Conservation (phyloP, 2,888 invertebrate genomes). For the Cephus pulcher region DNA sequence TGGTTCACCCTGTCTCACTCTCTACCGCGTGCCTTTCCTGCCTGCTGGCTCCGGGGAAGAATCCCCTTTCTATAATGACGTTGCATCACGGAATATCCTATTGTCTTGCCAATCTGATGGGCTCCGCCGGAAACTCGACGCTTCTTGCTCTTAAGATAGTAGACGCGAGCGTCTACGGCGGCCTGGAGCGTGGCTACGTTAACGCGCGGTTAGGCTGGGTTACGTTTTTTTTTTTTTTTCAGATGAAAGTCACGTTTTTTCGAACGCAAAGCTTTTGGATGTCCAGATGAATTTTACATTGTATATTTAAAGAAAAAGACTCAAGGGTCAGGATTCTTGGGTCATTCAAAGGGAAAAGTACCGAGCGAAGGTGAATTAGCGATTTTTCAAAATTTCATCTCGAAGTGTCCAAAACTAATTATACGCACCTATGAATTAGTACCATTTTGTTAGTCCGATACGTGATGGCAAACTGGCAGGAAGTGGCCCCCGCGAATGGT, state of each 20-base stretch:
- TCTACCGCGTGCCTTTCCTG: background rate
- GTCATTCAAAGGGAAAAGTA: background rate
- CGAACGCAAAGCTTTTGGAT: background rate
- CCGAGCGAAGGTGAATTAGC: background rate
- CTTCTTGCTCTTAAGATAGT: conserved; percentile 22
- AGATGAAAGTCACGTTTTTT: background rate
- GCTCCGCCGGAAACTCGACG: conserved; percentile 46
- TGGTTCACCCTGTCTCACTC: background rate
- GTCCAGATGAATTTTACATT: background rate
- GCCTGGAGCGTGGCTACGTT: background rate
- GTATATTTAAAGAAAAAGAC: background rate
- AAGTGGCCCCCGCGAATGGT: background rate
- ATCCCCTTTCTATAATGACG: conserved; percentile 16
- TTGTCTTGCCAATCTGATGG: conserved; percentile 57
- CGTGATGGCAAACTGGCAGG: background rate
- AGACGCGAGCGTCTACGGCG: background rate
- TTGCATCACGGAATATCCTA: conserved; percentile 50
- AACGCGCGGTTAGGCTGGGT: background rate
- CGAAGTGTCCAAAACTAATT: background rate
- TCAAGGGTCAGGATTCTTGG: background rate
- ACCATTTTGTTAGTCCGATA: background rate
- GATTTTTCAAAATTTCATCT: background rate
- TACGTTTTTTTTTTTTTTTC: background rate
- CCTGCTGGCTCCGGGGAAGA: background rate
- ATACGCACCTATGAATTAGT: background rate